Conservation (phyloP, 2,113 vertebrate species). For the Ciconia stormi region DNA sequence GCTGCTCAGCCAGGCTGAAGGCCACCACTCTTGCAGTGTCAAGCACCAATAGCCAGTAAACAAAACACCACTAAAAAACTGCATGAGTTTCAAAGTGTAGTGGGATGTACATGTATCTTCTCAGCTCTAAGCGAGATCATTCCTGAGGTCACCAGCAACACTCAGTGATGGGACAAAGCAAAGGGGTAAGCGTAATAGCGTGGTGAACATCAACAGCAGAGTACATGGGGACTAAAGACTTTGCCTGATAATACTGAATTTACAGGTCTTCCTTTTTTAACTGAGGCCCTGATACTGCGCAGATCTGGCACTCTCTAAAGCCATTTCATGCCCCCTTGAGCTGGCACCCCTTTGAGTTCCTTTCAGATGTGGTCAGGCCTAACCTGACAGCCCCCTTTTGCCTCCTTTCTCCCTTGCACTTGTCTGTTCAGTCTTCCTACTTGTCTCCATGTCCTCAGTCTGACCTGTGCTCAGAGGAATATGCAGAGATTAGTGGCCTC, state of each 20-base stretch:
- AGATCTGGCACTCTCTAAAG: not conserved
- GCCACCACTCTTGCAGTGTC: not conserved
- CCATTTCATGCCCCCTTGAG: not conserved
- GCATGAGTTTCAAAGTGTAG: not conserved
- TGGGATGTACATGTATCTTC: not conserved
- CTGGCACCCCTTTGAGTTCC: not conserved
- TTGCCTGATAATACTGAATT: not conserved
- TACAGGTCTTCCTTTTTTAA: not conserved
- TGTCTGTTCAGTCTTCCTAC: not conserved
- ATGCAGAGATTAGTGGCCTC: not conserved
- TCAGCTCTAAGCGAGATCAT: not conserved
- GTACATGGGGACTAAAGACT: not conserved
- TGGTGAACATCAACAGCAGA: not conserved
- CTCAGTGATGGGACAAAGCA: not conserved
- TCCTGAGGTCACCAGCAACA: not conserved
- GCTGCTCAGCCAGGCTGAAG: not conserved
- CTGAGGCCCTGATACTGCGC: not conserved
- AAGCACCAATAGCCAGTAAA: not conserved
- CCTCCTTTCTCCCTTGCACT: not conserved
- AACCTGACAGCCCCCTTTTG: not conserved
- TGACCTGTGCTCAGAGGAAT: not conserved
- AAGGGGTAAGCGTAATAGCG: not conserved
- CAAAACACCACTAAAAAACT: not conserved
- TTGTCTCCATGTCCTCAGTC: not conserved
- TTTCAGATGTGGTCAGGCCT: not conserved